Evolutionary conservation across 2,113 vertebrate genomes (phyloP), one percentile per base, ranked within the genome.

Genomic region (Strix aluco): DNA sequence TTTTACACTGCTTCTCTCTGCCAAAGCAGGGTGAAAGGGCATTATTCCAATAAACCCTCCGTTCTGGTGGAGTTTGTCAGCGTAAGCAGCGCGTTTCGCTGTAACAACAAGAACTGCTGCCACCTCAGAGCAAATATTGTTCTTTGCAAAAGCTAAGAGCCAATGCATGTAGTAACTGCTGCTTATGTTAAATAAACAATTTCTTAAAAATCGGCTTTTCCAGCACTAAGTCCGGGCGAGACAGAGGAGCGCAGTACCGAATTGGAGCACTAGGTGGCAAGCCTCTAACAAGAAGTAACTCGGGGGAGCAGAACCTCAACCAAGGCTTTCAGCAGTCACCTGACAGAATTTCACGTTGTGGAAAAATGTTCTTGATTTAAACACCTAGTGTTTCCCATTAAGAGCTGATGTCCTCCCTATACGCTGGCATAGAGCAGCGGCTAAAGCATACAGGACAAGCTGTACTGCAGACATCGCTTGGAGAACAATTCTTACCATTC

Each of bases 221-320:
- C 65, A 21, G 55, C 49, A 11, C 38, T 0, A 20, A 8, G 30
- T 22, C 20, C 23, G 8, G 51, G 40, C 34, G 21, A 11, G 62
- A 1, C 11, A 26, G 65, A 3, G 32, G 27, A 5, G 34, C 67
- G 92, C 93, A 94, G 36, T 96, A 52, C 96, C 63, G 46, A 1
- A 12, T 1, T 8, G 3, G 12, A 92, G 91, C 97, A 88, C 94
- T 96, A 97, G 97, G 96, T 97, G 97, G 97, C 96, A 86, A 65
- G 89, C 88, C 36, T 63, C 93, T 90, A 94, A 95, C 92, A 81
- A 92, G 82, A 79, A 88, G 81, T 29, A 5, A 30, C 20, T 29
- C 36, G 7, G 38, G 83, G 34, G 57, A 83, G 69, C 10, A 7
- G 40, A 25, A 73, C 52, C 29, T 46, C n/a, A 27, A 4, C 10